These are phyloP conservation scores for Amblyjoppa proteus DNA, from an alignment of 2,888 invertebrate species.

Conservation along the genomic window DNA sequence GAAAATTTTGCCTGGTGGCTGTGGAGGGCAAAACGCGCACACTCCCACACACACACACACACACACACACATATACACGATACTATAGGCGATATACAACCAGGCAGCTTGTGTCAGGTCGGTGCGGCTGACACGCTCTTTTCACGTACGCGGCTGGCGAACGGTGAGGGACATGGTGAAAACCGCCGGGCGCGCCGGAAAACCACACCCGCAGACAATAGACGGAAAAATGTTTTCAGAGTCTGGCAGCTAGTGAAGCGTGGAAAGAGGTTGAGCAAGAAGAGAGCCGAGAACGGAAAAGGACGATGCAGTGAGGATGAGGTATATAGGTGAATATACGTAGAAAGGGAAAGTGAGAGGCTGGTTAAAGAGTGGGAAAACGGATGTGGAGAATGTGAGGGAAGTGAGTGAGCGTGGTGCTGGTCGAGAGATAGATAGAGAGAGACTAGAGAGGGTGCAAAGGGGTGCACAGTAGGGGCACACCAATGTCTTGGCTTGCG, in stretches of 20 bases:
- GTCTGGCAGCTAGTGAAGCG: constrained; percentile 36
- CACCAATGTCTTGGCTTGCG: constrained; percentile 84
- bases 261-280: constrained; percentile 18
- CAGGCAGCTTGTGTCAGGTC: background rate
- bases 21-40: background rate
- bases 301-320: constrained; percentile 60
- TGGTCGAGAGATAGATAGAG: constrained; percentile 66
- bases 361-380: constrained; percentile 51
- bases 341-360: constrained; percentile 57
- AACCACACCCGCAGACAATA: constrained; percentile 63
- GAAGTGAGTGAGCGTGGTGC: constrained; percentile 45
- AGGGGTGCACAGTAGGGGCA: constrained; percentile 77
- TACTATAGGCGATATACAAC: background rate
- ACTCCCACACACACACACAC: too few relatives aligned
- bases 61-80: background rate
- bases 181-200: background rate
- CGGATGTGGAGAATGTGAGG: constrained; percentile 48
- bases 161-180: background rate
- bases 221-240: constrained; percentile 68
- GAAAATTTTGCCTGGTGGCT: constrained; percentile 18
- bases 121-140: constrained; percentile 7
- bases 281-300: constrained; percentile 59
- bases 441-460: constrained; percentile 77
- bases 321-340: constrained; percentile 17
- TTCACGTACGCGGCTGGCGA: background rate